These are phyloP conservation scores for Coptodon bakossiorum DNA, from an alignment of 2,113 vertebrate genomes.

Conservation along the genomic window DNA sequence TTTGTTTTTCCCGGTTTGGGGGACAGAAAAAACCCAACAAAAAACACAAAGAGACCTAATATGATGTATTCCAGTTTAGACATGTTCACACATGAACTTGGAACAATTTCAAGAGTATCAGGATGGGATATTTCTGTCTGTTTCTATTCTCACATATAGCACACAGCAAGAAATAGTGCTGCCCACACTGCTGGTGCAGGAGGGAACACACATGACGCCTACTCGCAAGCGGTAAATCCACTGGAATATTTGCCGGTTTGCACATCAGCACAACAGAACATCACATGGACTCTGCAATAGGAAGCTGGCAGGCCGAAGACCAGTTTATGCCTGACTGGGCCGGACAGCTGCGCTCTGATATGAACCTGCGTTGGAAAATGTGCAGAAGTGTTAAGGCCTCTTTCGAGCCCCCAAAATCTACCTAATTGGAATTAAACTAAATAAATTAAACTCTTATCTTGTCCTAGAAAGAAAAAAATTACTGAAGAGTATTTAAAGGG, in stretches of 20 bases:
- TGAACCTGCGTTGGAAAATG: background rate
- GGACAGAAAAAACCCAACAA: background rate
- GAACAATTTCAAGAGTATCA: background rate
- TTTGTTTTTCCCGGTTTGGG: background rate
- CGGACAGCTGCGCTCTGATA: background rate
- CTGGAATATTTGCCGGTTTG: background rate
- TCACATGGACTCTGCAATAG: background rate
- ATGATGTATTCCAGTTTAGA: background rate
- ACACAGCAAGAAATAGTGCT: background rate
- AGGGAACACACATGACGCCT: background rate
- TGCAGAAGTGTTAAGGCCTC: background rate
- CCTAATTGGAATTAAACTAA: background rate
- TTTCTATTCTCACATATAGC: background rate
- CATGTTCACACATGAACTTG: background rate
- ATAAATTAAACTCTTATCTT: conserved; percentile 19
- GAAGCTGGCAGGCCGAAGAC: background rate
- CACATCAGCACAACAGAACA: background rate
- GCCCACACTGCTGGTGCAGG: background rate
- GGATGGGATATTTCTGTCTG: background rate
- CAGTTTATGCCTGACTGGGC: background rate
- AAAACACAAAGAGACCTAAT: background rate
- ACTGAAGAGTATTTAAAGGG: conserved; percentile 2
- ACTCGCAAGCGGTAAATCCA: background rate
- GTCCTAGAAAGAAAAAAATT: background rate
- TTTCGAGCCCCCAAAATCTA: background rate